Percentiles rank a stretch among this genome's conserved stretches.
Evolutionary conservation across 2,888 invertebrate genomes (phyloP).

Genomic region (Agrotis exclamationis): DNA sequence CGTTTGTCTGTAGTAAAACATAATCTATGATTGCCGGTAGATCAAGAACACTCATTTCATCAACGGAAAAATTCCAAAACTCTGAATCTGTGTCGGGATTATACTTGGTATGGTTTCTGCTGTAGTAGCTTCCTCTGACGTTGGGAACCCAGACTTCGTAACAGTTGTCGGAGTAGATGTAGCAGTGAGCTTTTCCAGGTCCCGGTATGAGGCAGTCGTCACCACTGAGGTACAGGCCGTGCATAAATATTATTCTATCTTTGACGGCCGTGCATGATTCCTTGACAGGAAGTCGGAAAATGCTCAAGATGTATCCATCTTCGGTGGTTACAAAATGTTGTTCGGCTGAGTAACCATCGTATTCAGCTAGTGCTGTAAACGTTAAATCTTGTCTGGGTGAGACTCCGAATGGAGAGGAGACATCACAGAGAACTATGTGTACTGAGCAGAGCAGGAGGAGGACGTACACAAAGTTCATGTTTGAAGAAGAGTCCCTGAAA

Average conservation of each 20-base stretch:
- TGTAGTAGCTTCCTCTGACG: slow-evolving; percentile 93
- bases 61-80: slow-evolving; percentile 70
- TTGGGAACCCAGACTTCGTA: slow-evolving; percentile 95
- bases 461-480: slow-evolving; percentile 28
- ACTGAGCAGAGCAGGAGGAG: slow-evolving; percentile 30
- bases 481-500: slow-evolving; percentile 10
- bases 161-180: slow-evolving; percentile 90
- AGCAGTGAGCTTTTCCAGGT: slow-evolving; percentile 90
- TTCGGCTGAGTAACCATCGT: slow-evolving; percentile 66
- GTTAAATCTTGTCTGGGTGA: slow-evolving; percentile 57
- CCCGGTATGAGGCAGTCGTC: slow-evolving; percentile 93
- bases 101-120: slow-evolving; percentile 81
- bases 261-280: slow-evolving; percentile 47
- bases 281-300: slow-evolving; percentile 62
- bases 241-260: slow-evolving; percentile 91
- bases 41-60: slow-evolving; percentile 69
- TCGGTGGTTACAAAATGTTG: slow-evolving; percentile 64
- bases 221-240: slow-evolving; percentile 93
- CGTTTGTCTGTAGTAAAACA: slow-evolving; percentile 62
- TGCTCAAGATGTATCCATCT: slow-evolving; percentile 70
- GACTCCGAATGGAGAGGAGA: slow-evolving; percentile 9
- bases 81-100: slow-evolving; percentile 57
- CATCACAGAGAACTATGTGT: slow-evolving; percentile 18
- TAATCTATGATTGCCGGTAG: slow-evolving; percentile 71
- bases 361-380: slow-evolving; percentile 65